Evolutionary conservation across 2,797 vertebrate genomes (phyloP).

Genomic region (Gallinago solitaria): DNA sequence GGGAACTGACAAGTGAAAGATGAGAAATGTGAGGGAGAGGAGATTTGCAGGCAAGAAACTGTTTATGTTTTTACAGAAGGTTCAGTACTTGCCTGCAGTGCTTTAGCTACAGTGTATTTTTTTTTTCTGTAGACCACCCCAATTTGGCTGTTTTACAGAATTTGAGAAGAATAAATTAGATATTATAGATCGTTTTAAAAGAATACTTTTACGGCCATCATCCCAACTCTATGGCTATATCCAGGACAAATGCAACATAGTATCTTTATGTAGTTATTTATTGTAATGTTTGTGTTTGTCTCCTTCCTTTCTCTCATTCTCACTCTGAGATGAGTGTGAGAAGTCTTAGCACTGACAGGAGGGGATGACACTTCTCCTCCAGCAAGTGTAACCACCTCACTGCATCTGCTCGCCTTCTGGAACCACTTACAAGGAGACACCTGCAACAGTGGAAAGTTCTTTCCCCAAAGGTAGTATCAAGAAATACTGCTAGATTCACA

Average conservation of each 20-base stretch:
- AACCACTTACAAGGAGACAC: constrained; percentile 28
- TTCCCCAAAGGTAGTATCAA: constrained; percentile 25
- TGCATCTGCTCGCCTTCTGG: neutral
- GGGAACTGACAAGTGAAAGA: constrained; percentile 8
- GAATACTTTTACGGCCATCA: neutral
- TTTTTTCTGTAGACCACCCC: constrained; percentile 8
- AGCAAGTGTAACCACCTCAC: neutral
- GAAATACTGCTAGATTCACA: neutral
- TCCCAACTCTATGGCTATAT: neutral
- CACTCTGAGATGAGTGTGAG: neutral
- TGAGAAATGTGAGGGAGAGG: neutral
- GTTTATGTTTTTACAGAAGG: constrained; percentile 37
- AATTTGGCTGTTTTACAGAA: neutral
- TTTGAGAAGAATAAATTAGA: neutral
- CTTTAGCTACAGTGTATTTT: neutral
- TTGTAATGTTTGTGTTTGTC: neutral
- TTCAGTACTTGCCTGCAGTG: constrained; percentile 20
- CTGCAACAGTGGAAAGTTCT: neutral
- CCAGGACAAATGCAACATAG: neutral
- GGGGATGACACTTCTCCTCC: neutral
- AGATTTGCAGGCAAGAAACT: constrained; percentile 15
- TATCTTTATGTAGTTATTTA: neutral
- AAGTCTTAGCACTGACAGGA: neutral
- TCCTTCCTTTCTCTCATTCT: neutral
- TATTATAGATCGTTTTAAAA: neutral